phyloP scores from a whole-genome alignment of 2,888 invertebrate genomes.

The Diarsia dahlii region DNA sequence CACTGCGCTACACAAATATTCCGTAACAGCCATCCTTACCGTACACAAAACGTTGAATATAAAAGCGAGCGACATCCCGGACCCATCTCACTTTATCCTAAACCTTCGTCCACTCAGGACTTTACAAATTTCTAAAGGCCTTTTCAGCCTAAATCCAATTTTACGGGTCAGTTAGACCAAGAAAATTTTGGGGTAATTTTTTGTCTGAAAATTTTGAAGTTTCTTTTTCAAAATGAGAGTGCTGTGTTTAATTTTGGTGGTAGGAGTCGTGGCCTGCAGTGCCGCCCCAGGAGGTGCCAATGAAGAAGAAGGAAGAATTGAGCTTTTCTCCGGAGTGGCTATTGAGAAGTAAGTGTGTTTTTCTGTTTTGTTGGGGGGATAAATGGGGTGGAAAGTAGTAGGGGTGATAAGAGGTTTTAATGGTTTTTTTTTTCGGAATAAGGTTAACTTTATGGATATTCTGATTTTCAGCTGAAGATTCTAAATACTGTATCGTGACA shows the following conservation, averaged over 20 bases:
- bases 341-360: constrained; percentile 83
- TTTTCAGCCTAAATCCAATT: background rate
- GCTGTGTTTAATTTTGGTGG: constrained; percentile 78
- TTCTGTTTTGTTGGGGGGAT: background rate
- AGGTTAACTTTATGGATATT: too few species aligned
- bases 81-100: constrained; percentile 81
- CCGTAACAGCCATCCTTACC: constrained; percentile 62
- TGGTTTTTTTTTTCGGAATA: too few species aligned
- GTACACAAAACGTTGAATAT: constrained; percentile 72
- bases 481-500: background rate
- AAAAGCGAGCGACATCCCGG: constrained; percentile 76
- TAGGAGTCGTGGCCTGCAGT: constrained; percentile 79
- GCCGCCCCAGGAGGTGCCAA: constrained; percentile 79
- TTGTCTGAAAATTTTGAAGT: background rate
- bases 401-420: background rate
- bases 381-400: background rate
- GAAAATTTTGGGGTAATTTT: background rate
- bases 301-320: constrained; percentile 81
- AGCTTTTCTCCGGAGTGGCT: constrained; percentile 86
- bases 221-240: constrained; percentile 72
- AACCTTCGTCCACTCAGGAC: constrained; percentile 73
- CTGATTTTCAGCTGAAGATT: background rate
- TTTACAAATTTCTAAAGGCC: constrained; percentile 23
- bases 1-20: constrained; percentile 55
- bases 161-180: too few species aligned